Percentiles rank a stretch among this genome's conserved stretches.
Conservation (phyloP, 2,888 invertebrate genomes). For the Parelbella ahira region DNA sequence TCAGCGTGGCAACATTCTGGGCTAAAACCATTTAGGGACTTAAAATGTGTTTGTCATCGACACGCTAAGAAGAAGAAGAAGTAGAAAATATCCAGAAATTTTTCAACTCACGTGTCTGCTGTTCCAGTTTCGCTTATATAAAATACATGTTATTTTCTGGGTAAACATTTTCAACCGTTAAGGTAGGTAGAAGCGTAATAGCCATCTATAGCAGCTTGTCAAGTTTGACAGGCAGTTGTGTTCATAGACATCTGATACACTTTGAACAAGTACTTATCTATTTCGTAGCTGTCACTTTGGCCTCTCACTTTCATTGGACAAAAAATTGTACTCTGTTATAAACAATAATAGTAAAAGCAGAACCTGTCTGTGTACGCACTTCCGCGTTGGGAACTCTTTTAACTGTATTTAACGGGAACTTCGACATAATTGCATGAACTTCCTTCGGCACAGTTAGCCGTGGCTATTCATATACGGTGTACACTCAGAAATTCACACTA, state of each 20-base stretch:
- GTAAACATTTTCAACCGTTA: too few relatives aligned
- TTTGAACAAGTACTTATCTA: background rate
- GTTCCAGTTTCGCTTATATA: too few relatives aligned
- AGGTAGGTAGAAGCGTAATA: too few relatives aligned
- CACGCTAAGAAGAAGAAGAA: too few relatives aligned
- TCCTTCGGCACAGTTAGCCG: constrained; percentile 62
- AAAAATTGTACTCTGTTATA: background rate
- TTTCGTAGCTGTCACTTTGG: constrained; percentile 2
- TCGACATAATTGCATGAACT: constrained; percentile 52
- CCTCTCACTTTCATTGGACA: constrained; percentile 10
- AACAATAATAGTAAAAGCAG: background rate
- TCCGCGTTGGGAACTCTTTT: constrained; percentile 14
- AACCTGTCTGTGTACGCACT: constrained; percentile 1
- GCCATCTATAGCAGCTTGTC: too few relatives aligned
- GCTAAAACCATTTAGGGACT: too few relatives aligned
- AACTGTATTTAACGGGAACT: constrained; percentile 53
- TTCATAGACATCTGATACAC: background rate
- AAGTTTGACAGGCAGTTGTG: too few relatives aligned
- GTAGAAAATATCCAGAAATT: too few relatives aligned
- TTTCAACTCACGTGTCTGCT: too few relatives aligned
- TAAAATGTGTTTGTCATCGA: too few relatives aligned
- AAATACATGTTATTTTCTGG: too few relatives aligned
- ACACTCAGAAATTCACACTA: constrained; percentile 53
- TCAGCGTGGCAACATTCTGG: too few relatives aligned
- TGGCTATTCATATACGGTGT: constrained; percentile 41